A percentile compares a stretch with the other conserved stretches of the same genome.
These are phyloP conservation scores for Helicoverpa zea DNA, from an alignment of 1,140 invertebrate species.

Conservation along the genomic window DNA sequence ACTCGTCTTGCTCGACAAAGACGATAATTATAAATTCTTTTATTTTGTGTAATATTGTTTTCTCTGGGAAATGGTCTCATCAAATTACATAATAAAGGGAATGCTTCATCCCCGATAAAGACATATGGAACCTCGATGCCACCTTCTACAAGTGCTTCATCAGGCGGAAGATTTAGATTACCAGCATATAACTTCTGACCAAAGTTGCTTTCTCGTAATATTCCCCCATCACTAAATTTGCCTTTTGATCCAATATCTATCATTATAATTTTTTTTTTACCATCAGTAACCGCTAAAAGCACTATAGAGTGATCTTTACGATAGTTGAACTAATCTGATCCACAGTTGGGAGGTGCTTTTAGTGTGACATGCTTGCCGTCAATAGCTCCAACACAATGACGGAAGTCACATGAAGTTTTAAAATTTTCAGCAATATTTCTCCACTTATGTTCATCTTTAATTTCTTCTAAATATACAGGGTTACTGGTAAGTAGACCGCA, in stretches of 20 bases:
- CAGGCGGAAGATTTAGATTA: conserved; percentile 39
- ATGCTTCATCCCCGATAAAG: conserved; percentile 84
- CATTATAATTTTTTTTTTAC: conserved; percentile 80
- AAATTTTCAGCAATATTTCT: no score
- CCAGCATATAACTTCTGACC: conserved; percentile 25
- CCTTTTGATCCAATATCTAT: conserved; percentile 83
- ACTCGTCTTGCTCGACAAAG: conserved; percentile 66
- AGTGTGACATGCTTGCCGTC: no score
- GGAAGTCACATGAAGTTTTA: no score
- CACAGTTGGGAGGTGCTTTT: no score
- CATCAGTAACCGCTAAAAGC: conserved; percentile 81
- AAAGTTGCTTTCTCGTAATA: conserved; percentile 58
- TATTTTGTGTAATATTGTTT: conserved; percentile 48
- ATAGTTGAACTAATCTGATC: no score
- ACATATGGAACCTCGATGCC: conserved; percentile 53
- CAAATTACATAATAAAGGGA: no score
- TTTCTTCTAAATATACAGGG: no score
- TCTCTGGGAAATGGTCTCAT: conserved; percentile 68
- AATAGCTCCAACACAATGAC: no score
- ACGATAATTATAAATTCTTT: conserved; percentile 83
- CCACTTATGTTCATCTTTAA: no score
- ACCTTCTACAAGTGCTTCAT: conserved; percentile 34
- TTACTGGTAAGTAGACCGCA: no score
- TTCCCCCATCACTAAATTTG: conserved; percentile 72
- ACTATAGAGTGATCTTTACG: conserved; percentile 82